Percentiles rank a stretch among this genome's conserved stretches.
Conservation (phyloP, 2,797 vertebrate genomes). For the Scomberomorus guttatus region DNA sequence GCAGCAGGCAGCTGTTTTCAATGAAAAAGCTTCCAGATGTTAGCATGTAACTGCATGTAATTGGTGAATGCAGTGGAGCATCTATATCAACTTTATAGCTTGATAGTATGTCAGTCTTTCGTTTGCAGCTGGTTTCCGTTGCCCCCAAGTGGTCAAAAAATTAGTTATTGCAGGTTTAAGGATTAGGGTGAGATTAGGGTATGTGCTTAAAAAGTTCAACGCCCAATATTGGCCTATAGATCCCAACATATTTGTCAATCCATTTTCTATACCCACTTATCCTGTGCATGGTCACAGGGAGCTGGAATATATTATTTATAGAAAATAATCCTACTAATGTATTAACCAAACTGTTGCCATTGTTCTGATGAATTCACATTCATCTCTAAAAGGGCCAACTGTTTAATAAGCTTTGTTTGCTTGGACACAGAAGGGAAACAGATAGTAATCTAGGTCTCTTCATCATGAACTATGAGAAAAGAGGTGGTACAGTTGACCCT, state of each 20-base stretch:
- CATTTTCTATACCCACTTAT: not conserved
- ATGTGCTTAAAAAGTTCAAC: slow-evolving; percentile 10
- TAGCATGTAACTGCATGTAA: no score
- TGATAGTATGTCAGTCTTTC: not conserved
- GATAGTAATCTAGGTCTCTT: slow-evolving; percentile 22
- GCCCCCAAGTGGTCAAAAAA: no score
- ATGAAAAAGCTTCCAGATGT: no score
- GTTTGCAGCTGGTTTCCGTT: no score
- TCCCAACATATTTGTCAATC: not conserved
- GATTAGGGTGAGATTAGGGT: not conserved
- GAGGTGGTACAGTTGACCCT: slow-evolving; percentile 36
- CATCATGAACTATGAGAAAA: slow-evolving; percentile 13
- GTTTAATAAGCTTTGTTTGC: not conserved
- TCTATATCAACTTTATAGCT: not conserved
- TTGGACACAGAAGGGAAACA: not conserved
- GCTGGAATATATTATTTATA: not conserved
- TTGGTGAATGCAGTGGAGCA: not conserved
- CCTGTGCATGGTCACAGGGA: not conserved
- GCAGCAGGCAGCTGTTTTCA: no score
- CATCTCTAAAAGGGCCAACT: not conserved
- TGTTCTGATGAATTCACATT: not conserved
- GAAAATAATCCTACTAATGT: slow-evolving; percentile 11
- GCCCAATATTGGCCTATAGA: slow-evolving; percentile 4
- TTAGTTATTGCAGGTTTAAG: no score
- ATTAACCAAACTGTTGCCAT: not conserved